These are phyloP conservation scores for Scophthalmus maximus DNA, from an alignment of 2,113 vertebrate genomes.

Conservation along the genomic window DNA sequence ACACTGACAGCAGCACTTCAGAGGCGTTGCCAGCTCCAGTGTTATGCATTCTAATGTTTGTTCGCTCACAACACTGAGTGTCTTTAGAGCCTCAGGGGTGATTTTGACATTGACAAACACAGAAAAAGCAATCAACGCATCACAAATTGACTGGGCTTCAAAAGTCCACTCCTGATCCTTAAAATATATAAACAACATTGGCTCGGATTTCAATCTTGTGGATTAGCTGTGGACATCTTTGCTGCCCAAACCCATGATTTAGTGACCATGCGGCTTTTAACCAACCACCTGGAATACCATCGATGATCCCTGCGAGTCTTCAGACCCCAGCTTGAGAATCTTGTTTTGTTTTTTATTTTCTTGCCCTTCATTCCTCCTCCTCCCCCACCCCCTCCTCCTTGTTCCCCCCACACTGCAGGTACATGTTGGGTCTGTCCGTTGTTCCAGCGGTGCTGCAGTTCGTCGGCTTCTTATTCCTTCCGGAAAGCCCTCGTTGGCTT, in stretches of 20 bases:
- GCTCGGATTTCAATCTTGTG: not conserved
- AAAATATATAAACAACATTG: not conserved
- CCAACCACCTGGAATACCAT: not conserved
- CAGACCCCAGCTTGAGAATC: not conserved
- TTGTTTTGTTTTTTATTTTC: not conserved
- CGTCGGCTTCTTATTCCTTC: constrained; percentile 93
- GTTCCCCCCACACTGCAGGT: constrained; percentile 76
- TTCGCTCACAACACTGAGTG: no score
- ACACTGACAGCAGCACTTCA: no score
- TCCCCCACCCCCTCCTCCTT: no score
- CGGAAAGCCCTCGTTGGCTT: constrained; percentile 97
- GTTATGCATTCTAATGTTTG: no score
- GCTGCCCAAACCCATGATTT: not conserved
- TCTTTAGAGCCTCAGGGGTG: no score
- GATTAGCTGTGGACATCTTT: not conserved
- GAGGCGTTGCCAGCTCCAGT: not conserved
- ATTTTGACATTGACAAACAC: no score
- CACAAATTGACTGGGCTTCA: no score
- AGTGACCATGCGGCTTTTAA: not conserved
- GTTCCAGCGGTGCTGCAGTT: constrained; percentile 93
- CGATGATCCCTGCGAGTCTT: not conserved
- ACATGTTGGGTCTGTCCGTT: constrained; percentile 94
- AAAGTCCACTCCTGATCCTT: no score
- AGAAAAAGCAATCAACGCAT: no score
- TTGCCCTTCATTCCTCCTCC: no score